phyloP scores from a whole-genome alignment of 1,140 invertebrate species.

The Euura saliciscinereae region DNA sequence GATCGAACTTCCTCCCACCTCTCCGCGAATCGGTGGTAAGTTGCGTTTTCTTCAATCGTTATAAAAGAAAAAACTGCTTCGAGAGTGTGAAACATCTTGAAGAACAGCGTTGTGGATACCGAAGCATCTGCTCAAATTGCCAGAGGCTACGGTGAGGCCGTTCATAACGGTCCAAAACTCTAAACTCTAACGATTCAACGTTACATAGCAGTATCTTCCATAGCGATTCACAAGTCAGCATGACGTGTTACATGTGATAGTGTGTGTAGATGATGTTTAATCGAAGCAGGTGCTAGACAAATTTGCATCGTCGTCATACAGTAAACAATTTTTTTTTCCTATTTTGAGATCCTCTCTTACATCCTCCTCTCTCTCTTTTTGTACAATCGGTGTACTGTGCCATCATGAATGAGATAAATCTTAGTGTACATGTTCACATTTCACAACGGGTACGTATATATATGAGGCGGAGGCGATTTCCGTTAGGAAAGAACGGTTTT shows the following conservation, averaged over 20 bases:
- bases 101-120: too few relatives aligned
- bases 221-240: neutral
- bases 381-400: neutral
- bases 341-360: neutral
- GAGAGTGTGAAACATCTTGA: too few relatives aligned
- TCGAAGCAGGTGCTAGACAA: neutral
- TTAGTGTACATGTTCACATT: too few relatives aligned
- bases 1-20: constrained; percentile 52
- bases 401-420: neutral
- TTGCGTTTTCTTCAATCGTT: neutral
- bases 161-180: constrained; percentile 3
- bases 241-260: neutral
- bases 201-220: neutral
- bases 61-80: too few relatives aligned
- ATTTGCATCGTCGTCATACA: neutral
- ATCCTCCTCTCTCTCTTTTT: neutral
- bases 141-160: neutral
- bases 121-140: too few relatives aligned
- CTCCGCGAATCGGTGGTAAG: constrained; percentile 33
- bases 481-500: neutral
- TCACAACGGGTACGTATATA: too few relatives aligned
- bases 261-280: neutral
- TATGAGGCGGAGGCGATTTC: neutral
- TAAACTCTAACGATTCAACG: constrained; percentile 4
- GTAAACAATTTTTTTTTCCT: neutral